A percentile compares a stretch with the other conserved stretches of the same genome.
Conservation (phyloP, 2,797 vertebrate species). For the Dryobates pubescens region DNA sequence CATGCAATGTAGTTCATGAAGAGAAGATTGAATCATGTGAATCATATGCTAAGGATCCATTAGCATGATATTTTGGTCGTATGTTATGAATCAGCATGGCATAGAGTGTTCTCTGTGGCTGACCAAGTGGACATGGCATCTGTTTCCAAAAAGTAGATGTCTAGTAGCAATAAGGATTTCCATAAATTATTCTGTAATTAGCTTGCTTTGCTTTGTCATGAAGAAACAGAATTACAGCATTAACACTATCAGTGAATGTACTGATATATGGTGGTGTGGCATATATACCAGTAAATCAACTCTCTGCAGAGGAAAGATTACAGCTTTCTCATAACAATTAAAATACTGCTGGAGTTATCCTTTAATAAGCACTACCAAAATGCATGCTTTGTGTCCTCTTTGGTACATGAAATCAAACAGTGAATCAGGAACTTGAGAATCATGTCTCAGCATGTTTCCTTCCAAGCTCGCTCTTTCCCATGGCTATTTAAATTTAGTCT, state of each 20-base stretch:
- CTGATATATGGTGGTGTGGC: neutral
- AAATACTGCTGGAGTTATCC: neutral
- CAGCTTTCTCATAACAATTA: neutral
- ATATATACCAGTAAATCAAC: neutral
- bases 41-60: neutral
- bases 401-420: neutral
- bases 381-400: neutral
- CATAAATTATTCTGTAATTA: neutral
- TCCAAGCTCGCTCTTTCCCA: neutral
- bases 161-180: neutral
- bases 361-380: neutral
- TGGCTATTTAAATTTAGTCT: neutral
- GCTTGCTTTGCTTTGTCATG: neutral
- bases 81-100: neutral
- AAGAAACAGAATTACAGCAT: neutral
- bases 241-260: neutral
- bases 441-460: neutral
- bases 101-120: neutral
- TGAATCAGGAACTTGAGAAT: neutral
- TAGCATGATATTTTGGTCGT: neutral
- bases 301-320: neutral
- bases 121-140: neutral
- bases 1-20: neutral
- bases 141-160: neutral
- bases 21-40: neutral